Base-by-base conservation (phyloP, 2,797 vertebrate genomes). In the Muraenolepis orangiensis region DNA sequence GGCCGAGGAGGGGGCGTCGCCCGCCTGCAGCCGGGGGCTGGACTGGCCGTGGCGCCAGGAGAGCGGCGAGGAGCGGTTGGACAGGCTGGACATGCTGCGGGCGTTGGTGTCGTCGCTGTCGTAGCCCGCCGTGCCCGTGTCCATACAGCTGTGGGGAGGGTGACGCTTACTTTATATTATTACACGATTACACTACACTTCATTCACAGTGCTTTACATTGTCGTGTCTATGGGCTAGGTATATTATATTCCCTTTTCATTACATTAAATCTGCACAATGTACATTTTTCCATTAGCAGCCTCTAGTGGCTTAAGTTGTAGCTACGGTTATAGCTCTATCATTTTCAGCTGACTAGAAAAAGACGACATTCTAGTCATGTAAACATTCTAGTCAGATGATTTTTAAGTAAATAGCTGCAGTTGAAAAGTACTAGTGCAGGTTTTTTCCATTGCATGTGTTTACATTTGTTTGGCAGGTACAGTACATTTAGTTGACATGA, bases 1-100 rank as follows among this genome's bases (percentile, higher is more conserved):
- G 0, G 96, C 95, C 0, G 96, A 96, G 0, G 97, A 99, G 0
- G 97, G 98, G 0, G 98, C 97, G 0, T 98, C 97, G 0, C 98
- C 98, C 0, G 98, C 98, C 88, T 99, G 98, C 75, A 99, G 94
- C 14, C 98, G 94, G 0, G 98, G 98, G 83, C 97, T 99, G 31
- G 98, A 95, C 88, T 99, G 98, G 51, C 97, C 97, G 0, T 98
- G 98, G 85, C 96, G 96, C 97, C 98, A 98, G 46, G 97, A 99
- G 4, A 99, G 93, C 0, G 97, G 98, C 0, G 98, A 99, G 0
- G 98, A 99, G 82, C 97, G 96, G 89, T 98, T 99, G 80, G 98
- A 99, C 61, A 97, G 89, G 88, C 97, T 99, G 91, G 97, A 98
- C 42, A 98, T 91, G 20, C 98, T 98, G 76, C 96, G 96, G 5